Percentiles rank a stretch among this genome's conserved stretches.
phyloP scores from a whole-genome alignment of 1,140 invertebrate genomes.

The Araneus ventricosus region DNA sequence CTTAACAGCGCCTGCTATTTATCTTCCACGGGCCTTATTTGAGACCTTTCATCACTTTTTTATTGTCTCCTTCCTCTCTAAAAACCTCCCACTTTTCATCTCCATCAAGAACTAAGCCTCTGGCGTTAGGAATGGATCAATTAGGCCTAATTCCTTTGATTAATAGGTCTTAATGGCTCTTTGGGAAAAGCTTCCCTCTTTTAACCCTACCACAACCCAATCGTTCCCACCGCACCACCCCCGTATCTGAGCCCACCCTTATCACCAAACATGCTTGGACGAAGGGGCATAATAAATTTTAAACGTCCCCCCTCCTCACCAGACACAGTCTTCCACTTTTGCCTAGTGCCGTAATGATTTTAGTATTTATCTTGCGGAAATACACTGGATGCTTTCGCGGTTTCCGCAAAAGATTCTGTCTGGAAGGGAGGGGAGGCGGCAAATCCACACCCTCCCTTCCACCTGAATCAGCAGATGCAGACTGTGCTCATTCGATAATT shows the following conservation, averaged over 20 bases:
- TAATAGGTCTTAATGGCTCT: slow-evolving; percentile 63
- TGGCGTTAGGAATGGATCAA: slow-evolving; percentile 30
- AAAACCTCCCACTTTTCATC: not conserved
- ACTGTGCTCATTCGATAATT: slow-evolving; percentile 52
- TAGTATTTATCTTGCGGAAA: slow-evolving; percentile 64
- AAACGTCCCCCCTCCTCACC: slow-evolving; percentile 21
- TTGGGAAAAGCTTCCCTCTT: slow-evolving; percentile 25
- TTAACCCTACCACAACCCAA: slow-evolving; percentile 32
- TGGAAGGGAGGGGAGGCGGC: not conserved
- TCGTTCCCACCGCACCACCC: slow-evolving; percentile 12
- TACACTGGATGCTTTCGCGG: slow-evolving; percentile 57
- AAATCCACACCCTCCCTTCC: not conserved
- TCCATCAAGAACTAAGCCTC: not conserved
- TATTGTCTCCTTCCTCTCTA: not conserved
- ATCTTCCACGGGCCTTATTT: no score
- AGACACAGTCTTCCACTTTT: slow-evolving; percentile 28
- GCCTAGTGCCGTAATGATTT: slow-evolving; percentile 52
- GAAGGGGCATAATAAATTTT: slow-evolving; percentile 57
- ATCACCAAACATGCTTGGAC: slow-evolving; percentile 47
- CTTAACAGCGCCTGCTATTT: no score
- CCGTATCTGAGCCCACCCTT: not conserved
- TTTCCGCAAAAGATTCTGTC: slow-evolving; percentile 60
- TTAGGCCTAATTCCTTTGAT: slow-evolving; percentile 67
- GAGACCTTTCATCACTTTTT: no score
- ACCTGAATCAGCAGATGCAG: slow-evolving; percentile 50